Evolutionary conservation across 92 coral and sea anemone genomes (phyloP), one percentile per base, ranked within the genome.

Genomic region (Pocillopora grandis): DNA sequence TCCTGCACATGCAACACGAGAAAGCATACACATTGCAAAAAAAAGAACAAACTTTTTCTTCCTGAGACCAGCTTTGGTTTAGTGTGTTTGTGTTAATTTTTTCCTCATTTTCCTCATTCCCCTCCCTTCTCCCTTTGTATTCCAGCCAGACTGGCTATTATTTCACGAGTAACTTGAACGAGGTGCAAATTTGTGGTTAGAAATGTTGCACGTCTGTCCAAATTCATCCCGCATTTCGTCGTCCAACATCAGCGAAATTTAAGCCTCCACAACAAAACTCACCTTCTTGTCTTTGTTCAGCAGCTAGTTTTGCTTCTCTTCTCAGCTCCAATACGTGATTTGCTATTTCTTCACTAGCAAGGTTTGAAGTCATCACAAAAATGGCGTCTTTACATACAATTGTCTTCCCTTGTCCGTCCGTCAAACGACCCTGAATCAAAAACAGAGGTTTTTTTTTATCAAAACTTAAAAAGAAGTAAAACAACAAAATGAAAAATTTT

Each of bases 351-450:
- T 92, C 92, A 67, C 99, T 96, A 10, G 99, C 99, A 57, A 96
- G 92, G 84, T 96, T 96, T 76, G 99, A 96, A 65, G 99, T 96
- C 99, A 96, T 96, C 75, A 96, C 99, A 82, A 94, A 96, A 36
- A 96, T 94, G 18, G 99, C 99, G 80, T 96, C 98, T 78, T 96
- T 96, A 72, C 99, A 96, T 62, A 92, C 98, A 73, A 96, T 96
- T 42, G 99, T 96, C 78, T 94, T 88, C n/a, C 99, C 99, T 72
- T 96, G 91, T 57, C 99, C 99, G 37, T 96, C 99, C 9, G 99
- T 96, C 15, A 96, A 82, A 23, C 99, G 95, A 18, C 99, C 99
- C 99, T 96, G 21, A 74, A 79, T n/a, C 20, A 62, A 27, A 67
- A 65, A 52, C 58, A 82, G 12, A 63, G n/a, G 4, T 55, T 74